Evolutionary conservation across 2,113 vertebrate species (phyloP).

Genomic region (Lichenostomus cassidix): DNA sequence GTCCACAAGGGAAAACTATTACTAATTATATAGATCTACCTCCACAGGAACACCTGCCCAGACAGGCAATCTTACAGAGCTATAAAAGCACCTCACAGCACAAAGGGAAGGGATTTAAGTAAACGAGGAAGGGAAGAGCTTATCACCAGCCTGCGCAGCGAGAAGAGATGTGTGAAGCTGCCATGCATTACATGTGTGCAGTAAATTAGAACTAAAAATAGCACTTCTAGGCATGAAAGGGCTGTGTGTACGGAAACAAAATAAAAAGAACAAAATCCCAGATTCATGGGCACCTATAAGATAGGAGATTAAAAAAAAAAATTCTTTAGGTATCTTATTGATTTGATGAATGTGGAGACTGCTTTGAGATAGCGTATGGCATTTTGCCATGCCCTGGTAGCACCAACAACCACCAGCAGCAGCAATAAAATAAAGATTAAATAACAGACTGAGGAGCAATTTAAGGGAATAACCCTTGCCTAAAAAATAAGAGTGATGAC

Average conservation of each 20-base stretch:
- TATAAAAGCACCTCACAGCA: not conserved
- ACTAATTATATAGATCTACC: not conserved
- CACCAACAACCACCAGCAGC: not conserved
- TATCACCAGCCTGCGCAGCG: rapidly evolving
- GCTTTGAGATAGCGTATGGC: not conserved
- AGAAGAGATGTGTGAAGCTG: not conserved
- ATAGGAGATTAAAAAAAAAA: not conserved
- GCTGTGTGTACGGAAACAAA: not conserved
- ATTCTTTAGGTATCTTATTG: not conserved
- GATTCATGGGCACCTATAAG: not conserved
- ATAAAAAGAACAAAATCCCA: not conserved
- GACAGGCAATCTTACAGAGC: not conserved
- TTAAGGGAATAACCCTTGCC: not conserved
- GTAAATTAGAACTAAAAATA: not conserved
- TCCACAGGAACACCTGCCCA: not conserved
- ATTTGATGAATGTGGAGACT: not conserved
- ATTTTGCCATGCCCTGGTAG: not conserved
- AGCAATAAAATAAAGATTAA: not conserved
- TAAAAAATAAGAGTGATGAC: not conserved
- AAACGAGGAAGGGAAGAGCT: not conserved
- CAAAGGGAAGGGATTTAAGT: not conserved
- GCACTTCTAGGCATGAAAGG: not conserved
- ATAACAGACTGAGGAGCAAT: not conserved
- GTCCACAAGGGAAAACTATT: not conserved
- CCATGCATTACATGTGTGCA: rapidly evolving